Evolutionary conservation across 2,888 invertebrate species (phyloP).

Genomic region (Leptinotarsa tumamoca): DNA sequence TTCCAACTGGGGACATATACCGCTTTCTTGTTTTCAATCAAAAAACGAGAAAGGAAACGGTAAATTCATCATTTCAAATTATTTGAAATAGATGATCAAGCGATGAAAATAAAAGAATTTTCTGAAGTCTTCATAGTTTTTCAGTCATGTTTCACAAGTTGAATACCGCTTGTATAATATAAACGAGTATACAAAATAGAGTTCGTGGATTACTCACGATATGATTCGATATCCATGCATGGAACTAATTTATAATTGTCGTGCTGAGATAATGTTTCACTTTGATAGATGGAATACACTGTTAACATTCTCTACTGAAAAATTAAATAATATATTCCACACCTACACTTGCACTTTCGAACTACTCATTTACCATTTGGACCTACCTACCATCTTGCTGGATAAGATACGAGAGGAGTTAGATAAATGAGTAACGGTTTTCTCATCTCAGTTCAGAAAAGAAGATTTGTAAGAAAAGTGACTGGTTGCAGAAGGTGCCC

Average conservation of each 20-base stretch:
- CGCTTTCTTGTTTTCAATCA: no score
- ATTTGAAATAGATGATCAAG: no score
- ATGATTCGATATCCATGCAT: neutral
- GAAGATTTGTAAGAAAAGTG: no score
- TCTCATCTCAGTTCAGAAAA: no score
- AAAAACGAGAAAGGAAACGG: no score
- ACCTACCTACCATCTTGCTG: neutral
- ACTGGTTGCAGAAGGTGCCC: no score
- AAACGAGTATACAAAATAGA: neutral
- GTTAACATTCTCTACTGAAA: constrained; percentile 1
- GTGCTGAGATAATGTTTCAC: neutral
- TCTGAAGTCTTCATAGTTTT: no score
- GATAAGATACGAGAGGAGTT: neutral
- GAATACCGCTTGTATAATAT: no score
- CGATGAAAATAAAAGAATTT: no score
- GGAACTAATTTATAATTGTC: neutral
- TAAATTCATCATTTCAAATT: no score
- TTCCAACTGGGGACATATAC: no score
- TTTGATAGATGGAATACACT: neutral
- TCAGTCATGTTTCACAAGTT: no score
- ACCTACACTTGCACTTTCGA: constrained; percentile 19
- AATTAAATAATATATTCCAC: neutral
- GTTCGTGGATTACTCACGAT: neutral
- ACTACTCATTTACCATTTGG: constrained; percentile 21
- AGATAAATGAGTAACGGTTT: neutral